Conservation (phyloP, 2,797 vertebrate species). For the Synanceia verrucosa region DNA sequence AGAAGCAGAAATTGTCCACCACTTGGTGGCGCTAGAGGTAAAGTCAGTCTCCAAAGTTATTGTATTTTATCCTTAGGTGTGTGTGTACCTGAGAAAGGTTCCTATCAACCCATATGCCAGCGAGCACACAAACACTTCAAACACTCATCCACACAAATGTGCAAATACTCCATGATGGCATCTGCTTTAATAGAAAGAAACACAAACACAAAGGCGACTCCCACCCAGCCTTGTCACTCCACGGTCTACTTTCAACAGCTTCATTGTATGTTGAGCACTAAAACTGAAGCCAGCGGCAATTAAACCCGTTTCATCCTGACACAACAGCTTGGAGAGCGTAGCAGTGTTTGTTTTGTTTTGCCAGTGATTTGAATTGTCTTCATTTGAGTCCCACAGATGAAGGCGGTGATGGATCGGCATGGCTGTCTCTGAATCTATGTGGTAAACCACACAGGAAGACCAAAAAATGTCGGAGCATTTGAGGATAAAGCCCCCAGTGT, state of each 20-base stretch:
- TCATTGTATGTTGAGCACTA: slow-evolving; percentile 8
- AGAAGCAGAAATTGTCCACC: too few species aligned
- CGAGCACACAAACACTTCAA: slow-evolving; percentile 8
- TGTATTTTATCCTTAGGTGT: not conserved
- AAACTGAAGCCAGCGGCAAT: slow-evolving; percentile 19
- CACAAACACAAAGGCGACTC: slow-evolving; percentile 31
- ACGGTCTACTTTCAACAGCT: slow-evolving; percentile 23
- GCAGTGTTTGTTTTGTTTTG: fast-evolving
- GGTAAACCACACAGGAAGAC: not conserved
- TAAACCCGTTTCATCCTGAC: slow-evolving; percentile 30
- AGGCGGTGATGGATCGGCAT: slow-evolving; percentile 18
- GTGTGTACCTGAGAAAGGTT: too few species aligned
- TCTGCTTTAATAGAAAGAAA: slow-evolving; percentile 7
- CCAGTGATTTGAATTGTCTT: slow-evolving; percentile 30
- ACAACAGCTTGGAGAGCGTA: not conserved
- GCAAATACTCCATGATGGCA: slow-evolving; percentile 7
- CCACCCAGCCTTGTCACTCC: slow-evolving; percentile 18
- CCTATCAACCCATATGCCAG: slow-evolving; percentile 8
- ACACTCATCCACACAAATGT: slow-evolving; percentile 28
- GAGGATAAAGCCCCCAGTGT: slow-evolving; percentile 13
- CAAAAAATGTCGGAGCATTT: not conserved
- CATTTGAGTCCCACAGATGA: slow-evolving; percentile 7
- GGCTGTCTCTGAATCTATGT: slow-evolving; percentile 3
- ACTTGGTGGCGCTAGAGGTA: not conserved
- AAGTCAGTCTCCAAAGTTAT: not conserved